Percentiles rank a stretch among this genome's conserved stretches.
Evolutionary conservation across 2,113 vertebrate species (phyloP).

Genomic region (Mola mola): DNA sequence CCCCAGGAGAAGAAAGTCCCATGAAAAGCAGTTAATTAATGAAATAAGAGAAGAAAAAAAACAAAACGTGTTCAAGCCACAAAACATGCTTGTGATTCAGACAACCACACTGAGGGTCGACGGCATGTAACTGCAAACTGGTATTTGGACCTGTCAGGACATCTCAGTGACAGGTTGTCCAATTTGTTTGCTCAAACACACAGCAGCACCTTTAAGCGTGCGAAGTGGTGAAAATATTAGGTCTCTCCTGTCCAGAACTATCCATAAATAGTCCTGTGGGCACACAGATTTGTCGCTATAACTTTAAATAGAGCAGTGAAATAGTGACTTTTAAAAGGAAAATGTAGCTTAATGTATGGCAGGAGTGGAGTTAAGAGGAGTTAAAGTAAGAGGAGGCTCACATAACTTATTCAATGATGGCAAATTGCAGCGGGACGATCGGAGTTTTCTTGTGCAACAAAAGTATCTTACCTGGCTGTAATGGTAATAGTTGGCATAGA

Average conservation of each 20-base stretch:
- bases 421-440: no score
- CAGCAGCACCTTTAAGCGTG: constrained; percentile 1
- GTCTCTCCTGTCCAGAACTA: background rate
- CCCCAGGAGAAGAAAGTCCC: constrained; percentile 53
- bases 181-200: constrained; percentile 3
- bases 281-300: background rate
- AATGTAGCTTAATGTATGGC: no score
- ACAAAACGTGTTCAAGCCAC: constrained; percentile 18
- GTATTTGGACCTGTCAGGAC: background rate
- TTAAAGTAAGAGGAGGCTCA: no score
- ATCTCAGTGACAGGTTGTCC: background rate
- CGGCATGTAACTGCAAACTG: constrained; percentile 34
- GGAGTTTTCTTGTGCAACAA: no score
- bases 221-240: constrained; percentile 8
- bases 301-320: no score
- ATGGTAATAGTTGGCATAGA: no score
- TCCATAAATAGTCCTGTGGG: background rate
- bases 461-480: no score
- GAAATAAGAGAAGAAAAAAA: background rate
- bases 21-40: background rate
- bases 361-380: no score
- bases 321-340: no score
- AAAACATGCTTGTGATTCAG: constrained; percentile 46
- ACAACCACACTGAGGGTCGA: constrained; percentile 13
- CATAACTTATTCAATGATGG: no score